phyloP scores from a whole-genome alignment of 2,797 vertebrate species.

The Alfaro cultratus region DNA sequence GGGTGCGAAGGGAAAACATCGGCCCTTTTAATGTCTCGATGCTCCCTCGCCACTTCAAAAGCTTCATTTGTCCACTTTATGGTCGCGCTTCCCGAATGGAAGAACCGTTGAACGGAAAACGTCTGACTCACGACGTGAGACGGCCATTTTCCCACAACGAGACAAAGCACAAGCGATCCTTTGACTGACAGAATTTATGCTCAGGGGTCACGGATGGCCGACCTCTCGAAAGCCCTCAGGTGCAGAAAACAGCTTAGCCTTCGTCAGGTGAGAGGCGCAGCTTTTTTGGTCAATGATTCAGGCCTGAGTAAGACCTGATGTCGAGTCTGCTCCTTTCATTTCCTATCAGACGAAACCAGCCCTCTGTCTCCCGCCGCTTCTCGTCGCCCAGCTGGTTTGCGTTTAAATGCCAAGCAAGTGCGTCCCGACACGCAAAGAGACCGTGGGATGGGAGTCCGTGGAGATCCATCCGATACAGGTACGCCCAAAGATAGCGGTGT shows the following conservation, averaged over 20 bases:
- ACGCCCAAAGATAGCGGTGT: conserved; percentile 57
- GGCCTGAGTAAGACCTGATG: conserved; percentile 70
- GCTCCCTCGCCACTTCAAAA: conserved; percentile 3
- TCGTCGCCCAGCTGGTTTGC: conserved; percentile 75
- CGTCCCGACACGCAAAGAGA: conserved; percentile 53
- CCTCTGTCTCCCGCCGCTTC: conserved; percentile 64
- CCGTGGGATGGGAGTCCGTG: conserved; percentile 48
- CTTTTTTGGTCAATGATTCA: conserved; percentile 37
- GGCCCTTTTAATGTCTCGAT: not conserved
- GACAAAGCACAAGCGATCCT: conserved; percentile 4
- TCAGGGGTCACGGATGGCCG: conserved; percentile 1
- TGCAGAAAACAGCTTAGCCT: conserved; percentile 40
- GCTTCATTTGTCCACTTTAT: conserved; percentile 11
- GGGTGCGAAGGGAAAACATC: conserved; percentile 3
- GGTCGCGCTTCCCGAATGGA: conserved; percentile 9
- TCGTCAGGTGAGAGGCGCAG: conserved; percentile 38
- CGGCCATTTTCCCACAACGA: not conserved
- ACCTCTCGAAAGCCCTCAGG: conserved; percentile 42
- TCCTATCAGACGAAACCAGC: conserved; percentile 62
- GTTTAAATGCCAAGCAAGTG: conserved; percentile 64
- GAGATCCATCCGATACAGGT: conserved; percentile 68
- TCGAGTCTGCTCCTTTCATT: conserved; percentile 56
- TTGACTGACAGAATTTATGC: conserved; percentile 21
- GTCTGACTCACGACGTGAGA: conserved; percentile 17
- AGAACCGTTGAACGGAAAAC: conserved; percentile 17